Percentiles rank a stretch among this genome's conserved stretches.
Evolutionary conservation across 2,113 vertebrate species (phyloP).

Genomic region (Holacanthus passer): DNA sequence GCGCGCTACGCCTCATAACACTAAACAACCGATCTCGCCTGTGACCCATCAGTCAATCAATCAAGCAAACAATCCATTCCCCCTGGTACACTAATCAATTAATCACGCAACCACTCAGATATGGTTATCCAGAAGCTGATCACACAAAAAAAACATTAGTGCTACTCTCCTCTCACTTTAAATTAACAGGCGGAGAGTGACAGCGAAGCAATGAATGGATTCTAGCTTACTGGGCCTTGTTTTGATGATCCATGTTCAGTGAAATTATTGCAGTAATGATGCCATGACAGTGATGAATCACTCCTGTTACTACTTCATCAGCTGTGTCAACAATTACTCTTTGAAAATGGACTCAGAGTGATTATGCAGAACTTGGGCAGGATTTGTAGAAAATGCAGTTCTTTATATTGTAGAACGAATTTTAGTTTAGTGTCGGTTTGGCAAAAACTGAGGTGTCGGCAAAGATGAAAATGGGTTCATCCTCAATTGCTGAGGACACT

Average conservation of each 20-base stretch:
- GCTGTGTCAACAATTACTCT: slow-evolving; percentile 66
- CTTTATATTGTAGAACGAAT: neutral
- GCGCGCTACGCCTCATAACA: slow-evolving; percentile 13
- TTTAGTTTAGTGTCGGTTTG: neutral
- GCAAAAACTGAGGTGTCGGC: neutral
- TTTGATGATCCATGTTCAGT: slow-evolving; percentile 74
- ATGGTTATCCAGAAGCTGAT: slow-evolving; percentile 56
- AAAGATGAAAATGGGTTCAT: neutral
- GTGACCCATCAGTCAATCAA: slow-evolving; percentile 61
- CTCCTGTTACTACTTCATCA: slow-evolving; percentile 67
- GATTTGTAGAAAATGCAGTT: slow-evolving; percentile 12
- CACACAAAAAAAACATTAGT: slow-evolving; percentile 54
- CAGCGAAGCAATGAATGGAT: slow-evolving; percentile 71
- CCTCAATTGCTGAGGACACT: neutral
- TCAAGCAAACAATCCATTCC: slow-evolving; percentile 61
- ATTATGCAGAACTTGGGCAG: slow-evolving; percentile 35
- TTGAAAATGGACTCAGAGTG: slow-evolving; percentile 39
- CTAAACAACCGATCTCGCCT: slow-evolving; percentile 23
- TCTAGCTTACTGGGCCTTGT: slow-evolving; percentile 67
- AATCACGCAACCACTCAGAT: slow-evolving; percentile 59
- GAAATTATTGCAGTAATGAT: slow-evolving; percentile 79
- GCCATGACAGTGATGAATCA: slow-evolving; percentile 72
- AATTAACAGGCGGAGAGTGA: slow-evolving; percentile 61
- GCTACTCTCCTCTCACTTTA: slow-evolving; percentile 47
- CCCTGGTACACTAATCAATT: slow-evolving; percentile 63